A percentile compares a stretch with the other conserved stretches of the same genome.
phyloP scores from a whole-genome alignment of 1,140 invertebrate genomes.

The Pygmarrhopalites habei region DNA sequence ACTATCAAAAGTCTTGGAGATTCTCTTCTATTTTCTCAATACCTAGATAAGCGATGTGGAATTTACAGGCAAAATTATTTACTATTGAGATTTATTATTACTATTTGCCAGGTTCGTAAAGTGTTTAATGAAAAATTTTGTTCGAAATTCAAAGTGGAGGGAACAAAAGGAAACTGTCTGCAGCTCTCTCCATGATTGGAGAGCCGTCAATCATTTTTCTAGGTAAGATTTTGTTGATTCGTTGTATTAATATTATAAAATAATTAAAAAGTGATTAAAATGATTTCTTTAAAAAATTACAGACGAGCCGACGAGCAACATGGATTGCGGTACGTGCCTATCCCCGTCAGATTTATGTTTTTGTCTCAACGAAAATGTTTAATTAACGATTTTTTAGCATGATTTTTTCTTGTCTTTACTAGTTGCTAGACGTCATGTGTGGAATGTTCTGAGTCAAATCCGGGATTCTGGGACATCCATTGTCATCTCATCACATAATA shows the following conservation, averaged over 20 bases:
- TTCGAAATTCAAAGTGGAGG: slow-evolving; percentile 51
- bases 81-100: slow-evolving; percentile 37
- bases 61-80: slow-evolving; percentile 44
- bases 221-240: too few species aligned
- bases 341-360: too few species aligned
- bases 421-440: slow-evolving; percentile 37
- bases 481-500: slow-evolving; percentile 42
- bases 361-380: too few species aligned
- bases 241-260: too few species aligned
- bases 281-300: too few species aligned
- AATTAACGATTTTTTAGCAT: too few species aligned
- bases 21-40: slow-evolving; percentile 41
- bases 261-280: too few species aligned
- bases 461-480: slow-evolving; percentile 17
- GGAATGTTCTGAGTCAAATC: slow-evolving; percentile 41
- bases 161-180: slow-evolving; percentile 56
- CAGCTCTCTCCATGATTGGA: slow-evolving; percentile 55
- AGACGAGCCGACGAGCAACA: slow-evolving; percentile 44
- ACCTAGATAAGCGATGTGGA: slow-evolving; percentile 46
- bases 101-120: not conserved
- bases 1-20: slow-evolving; percentile 42
- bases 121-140: too few species aligned
- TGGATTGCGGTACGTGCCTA: too few species aligned
- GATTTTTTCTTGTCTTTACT: too few species aligned
- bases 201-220: slow-evolving; percentile 51